Percentiles rank a stretch among this genome's conserved stretches.
These are phyloP conservation scores for Neogobius melanostomus DNA, from an alignment of 2,113 vertebrate species.

Conservation along the genomic window DNA sequence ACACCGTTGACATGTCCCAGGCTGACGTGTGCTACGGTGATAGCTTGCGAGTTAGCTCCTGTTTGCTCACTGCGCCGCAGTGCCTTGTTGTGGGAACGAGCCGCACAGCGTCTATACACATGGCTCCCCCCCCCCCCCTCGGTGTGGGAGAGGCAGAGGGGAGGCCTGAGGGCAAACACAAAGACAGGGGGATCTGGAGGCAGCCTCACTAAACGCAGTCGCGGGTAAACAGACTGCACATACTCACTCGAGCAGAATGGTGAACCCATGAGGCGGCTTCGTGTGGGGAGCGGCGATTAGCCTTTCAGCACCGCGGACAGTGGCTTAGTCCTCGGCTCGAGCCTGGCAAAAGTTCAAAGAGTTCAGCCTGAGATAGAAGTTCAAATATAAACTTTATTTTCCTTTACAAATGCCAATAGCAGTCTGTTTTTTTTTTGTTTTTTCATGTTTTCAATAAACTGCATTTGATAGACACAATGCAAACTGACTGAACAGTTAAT, in stretches of 20 bases:
- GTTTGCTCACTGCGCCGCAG: slow-evolving; percentile 50
- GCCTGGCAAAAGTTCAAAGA: slow-evolving; percentile 1
- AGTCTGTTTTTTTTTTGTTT: too few relatives aligned
- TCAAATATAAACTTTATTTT: neutral
- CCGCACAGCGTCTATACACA: slow-evolving; percentile 51
- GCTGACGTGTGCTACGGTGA: slow-evolving; percentile 14
- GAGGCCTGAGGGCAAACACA: slow-evolving; percentile 60
- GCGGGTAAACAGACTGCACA: slow-evolving; percentile 23
- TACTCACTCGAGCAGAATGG: neutral
- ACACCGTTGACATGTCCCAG: slow-evolving; percentile 42
- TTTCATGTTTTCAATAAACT: neutral
- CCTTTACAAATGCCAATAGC: neutral
- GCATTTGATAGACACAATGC: too few relatives aligned
- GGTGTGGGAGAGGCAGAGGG: slow-evolving; percentile 58
- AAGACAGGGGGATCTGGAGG: slow-evolving; percentile 52
- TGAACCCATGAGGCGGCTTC: neutral
- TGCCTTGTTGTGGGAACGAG: slow-evolving; percentile 42
- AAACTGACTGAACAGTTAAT: too few relatives aligned
- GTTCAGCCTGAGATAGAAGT: slow-evolving; percentile 1
- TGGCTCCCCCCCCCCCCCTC: slow-evolving; percentile 49
- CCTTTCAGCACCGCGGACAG: slow-evolving; percentile 52
- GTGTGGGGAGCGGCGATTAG: neutral
- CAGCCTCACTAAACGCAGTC: slow-evolving; percentile 20
- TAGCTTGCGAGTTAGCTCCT: slow-evolving; percentile 13
- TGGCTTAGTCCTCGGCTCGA: neutral